phyloP scores from a whole-genome alignment of 2,888 invertebrate species.

The Athalia circularis region DNA sequence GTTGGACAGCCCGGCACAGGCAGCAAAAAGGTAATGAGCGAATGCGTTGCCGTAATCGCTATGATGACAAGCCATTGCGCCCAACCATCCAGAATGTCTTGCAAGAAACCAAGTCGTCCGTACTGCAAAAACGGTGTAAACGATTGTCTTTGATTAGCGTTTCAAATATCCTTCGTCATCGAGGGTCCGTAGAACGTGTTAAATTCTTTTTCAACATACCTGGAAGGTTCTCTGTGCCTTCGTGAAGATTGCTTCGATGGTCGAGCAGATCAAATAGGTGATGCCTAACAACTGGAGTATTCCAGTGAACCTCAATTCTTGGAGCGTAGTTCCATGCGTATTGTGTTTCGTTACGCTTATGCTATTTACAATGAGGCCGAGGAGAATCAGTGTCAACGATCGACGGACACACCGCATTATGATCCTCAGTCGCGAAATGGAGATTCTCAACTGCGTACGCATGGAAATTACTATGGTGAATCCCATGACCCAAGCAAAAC shows the following conservation, averaged over 20 bases:
- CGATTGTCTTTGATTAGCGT: not conserved
- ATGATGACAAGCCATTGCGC: constrained; percentile 85
- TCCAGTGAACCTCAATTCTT: constrained; percentile 83
- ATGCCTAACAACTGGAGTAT: constrained; percentile 90
- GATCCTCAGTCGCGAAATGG: constrained; percentile 77
- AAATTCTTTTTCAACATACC: constrained; percentile 54
- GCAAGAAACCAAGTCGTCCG: constrained; percentile 75
- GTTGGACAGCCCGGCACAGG: constrained; percentile 86
- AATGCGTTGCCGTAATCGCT: constrained; percentile 79
- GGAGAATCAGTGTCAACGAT: constrained; percentile 78
- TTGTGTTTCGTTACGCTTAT: constrained; percentile 52
- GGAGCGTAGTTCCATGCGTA: constrained; percentile 75
- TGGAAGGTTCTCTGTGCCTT: constrained; percentile 70
- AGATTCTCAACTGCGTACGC: constrained; percentile 81
- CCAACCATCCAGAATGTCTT: constrained; percentile 81
- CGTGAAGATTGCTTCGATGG: constrained; percentile 78
- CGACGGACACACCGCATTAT: constrained; percentile 76
- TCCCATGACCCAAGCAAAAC: constrained; percentile 94
- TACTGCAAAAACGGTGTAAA: constrained; percentile 70
- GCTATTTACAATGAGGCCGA: constrained; percentile 81
- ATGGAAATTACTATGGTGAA: constrained; percentile 85
- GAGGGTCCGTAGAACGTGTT: not conserved
- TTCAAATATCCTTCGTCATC: not conserved
- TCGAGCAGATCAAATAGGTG: constrained; percentile 85
- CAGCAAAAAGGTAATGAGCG: constrained; percentile 81